Percentiles rank a stretch among this genome's conserved stretches.
These are phyloP conservation scores for Epizoanthus ramosus DNA, from an alignment of 92 coral and sea anemone species.

Conservation along the genomic window DNA sequence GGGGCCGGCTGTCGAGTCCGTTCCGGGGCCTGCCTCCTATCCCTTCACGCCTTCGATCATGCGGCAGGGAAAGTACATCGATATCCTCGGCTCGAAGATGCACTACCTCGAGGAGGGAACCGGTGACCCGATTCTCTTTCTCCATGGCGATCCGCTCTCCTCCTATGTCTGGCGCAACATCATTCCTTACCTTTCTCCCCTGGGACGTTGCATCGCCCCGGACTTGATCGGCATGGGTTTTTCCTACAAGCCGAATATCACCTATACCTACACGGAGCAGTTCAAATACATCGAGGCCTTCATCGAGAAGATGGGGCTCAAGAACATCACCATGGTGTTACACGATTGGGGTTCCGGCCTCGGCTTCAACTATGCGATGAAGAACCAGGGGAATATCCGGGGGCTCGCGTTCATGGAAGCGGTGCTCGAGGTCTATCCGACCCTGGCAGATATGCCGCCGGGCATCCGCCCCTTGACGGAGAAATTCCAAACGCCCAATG, in stretches of 20 bases:
- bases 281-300: constrained; percentile 27
- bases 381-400: too few relatives aligned
- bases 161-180: constrained; percentile 50
- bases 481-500: too few relatives aligned
- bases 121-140: too few relatives aligned
- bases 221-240: constrained; percentile 51
- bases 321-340: not conserved
- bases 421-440: too few relatives aligned
- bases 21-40: too few relatives aligned
- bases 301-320: not conserved
- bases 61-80: too few relatives aligned
- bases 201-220: constrained; percentile 41
- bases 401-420: too few relatives aligned
- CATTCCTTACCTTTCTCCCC: constrained; percentile 4
- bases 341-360: constrained; percentile 54
- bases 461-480: too few relatives aligned
- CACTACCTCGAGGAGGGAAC: not conserved
- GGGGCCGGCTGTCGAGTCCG: too few relatives aligned
- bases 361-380: constrained; percentile 35
- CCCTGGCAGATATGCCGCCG: too few relatives aligned
- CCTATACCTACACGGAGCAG: constrained; percentile 38
- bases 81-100: not conserved
- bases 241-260: constrained; percentile 29
- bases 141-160: too few relatives aligned
- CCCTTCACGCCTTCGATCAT: too few relatives aligned